A percentile compares a stretch with the other conserved stretches of the same genome.
phyloP scores from a whole-genome alignment of 2,888 invertebrate genomes.

The Agelastica alni region DNA sequence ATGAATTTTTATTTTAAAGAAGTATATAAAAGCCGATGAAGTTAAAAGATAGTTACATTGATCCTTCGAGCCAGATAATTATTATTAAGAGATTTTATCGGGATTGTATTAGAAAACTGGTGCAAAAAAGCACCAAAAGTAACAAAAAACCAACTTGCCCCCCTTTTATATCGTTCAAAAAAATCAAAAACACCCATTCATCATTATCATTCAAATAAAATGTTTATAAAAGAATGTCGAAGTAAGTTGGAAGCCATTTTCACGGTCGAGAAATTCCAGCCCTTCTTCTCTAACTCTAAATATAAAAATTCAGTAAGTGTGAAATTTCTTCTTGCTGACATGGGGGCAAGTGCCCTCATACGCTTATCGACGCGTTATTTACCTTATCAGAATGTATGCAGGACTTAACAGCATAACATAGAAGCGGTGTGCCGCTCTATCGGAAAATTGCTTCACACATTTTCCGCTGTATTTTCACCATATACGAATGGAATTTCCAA shows the following conservation, averaged over 20 bases:
- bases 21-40: too few species aligned
- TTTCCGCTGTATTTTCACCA: slow-evolving; percentile 31
- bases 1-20: too few species aligned
- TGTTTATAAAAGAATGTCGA: slow-evolving; percentile 28
- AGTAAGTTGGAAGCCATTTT: slow-evolving; percentile 48
- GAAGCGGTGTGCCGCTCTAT: slow-evolving; percentile 42
- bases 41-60: too few species aligned
- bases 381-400: slow-evolving; percentile 53
- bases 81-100: too few species aligned
- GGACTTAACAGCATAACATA: slow-evolving; percentile 49
- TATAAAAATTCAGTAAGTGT: slow-evolving; percentile 56
- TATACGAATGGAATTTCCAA: neutral
- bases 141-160: too few species aligned
- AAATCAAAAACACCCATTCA: too few species aligned
- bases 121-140: too few species aligned
- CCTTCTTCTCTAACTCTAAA: slow-evolving; percentile 52
- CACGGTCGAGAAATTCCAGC: slow-evolving; percentile 41
- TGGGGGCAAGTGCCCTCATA: slow-evolving; percentile 33
- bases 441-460: slow-evolving; percentile 50
- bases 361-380: slow-evolving; percentile 45
- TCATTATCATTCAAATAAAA: slow-evolving; percentile 14
- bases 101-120: too few species aligned
- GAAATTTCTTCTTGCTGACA: slow-evolving; percentile 46
- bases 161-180: too few species aligned
- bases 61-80: too few species aligned